Base-by-base conservation (phyloP, 2,888 invertebrate genomes). In the Argynnis bischoffii region DNA sequence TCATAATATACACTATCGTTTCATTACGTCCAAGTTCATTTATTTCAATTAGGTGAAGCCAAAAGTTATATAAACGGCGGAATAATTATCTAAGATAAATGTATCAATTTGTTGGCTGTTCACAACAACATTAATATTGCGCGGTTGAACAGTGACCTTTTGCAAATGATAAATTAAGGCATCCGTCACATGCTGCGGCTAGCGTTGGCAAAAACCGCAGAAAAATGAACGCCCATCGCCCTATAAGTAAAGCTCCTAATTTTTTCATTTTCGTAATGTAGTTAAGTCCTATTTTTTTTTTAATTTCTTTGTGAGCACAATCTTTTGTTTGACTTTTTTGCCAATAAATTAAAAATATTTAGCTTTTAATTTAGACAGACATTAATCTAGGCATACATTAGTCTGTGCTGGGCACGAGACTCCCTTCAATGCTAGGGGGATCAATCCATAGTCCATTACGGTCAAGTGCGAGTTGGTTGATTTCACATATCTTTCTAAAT, bases 121-220 rank as follows among this genome's bases (percentile, higher is more conserved):
- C 55, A 41, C 35, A 47, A 18, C 51, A 60, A 16, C 72, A 64
- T 69, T 71, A 71, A 71, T 71, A 71, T 66, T 21, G 51, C 66
- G 71, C 64, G 66, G 67, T 50, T 54, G 54, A 47, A 11, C 1
- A 41, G 18, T 71, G 69, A 69, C 71, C 71, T 73, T 57, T 69
- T 55, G 64, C 53, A 55, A 71, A 69, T 72, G 70, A 72, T 66
- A 70, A 72, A 69, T 72, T 66, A 47, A 53, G 51, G n/a, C 54
- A 41, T 61, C 48, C 53, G 60, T 57, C 71, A 69, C 31, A 56
- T 15, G 51, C 18, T 46, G 21, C 51, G 15, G 50, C 15, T 50
- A 41, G 11, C 35, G 35, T n/a, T 35, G 15, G 31, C 48, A 26
- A 50, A 48, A 55, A 51, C 47, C 55, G 35, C 16, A 31, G 21